Evolutionary conservation across 2,888 invertebrate species (phyloP), one percentile per base, ranked within the genome.

Genomic region (Caenorhabditis sp.): DNA sequence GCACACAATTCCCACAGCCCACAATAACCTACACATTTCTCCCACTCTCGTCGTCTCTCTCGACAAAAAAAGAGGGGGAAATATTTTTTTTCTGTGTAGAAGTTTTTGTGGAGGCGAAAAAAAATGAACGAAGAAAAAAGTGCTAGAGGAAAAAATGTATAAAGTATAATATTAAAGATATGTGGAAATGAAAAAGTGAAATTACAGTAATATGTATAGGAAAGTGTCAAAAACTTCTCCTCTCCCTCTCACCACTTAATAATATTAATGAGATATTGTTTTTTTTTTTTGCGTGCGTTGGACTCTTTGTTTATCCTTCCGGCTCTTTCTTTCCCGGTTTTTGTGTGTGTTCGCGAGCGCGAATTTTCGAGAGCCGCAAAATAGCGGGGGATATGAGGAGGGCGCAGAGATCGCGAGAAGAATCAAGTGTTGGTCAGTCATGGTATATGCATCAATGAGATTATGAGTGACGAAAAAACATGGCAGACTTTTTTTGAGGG

Each of bases 91-190:
- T n/a, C 17, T 14, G 20, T 4, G 17, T 8, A 21, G 23, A 12
- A 52, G 4, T 49, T 14, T 49, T 49, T 49, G 17, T 49, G 17
- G 4, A 20, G 57, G 43, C 14, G 50, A 31, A 65, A 70, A 65
- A 70, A 57, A 62, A 50, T 50, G 49, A 17, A 38, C 31, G n/a
- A 54, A 64, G 5, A 21, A 52, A 52, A 64, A 53, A 70, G 49
- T 31, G 36, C 43, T 38, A 65, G 64, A 61, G n/a, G n/a, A n/a
- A 63, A 61, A 70, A 70, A 59, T 56, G 70, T 58, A 43, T 61
- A 63, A 62, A 70, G 43, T 61, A 52, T 27, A 14, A 49, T 31
- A 26, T 21, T 17, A 67, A 50, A 26, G 27, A 14, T 50, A 14
- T 1, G 20, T 23, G n/a, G 8, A n/a, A n/a, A 23, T 10, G 52